These are phyloP conservation scores for Drosophila quasianomalipes DNA, from an alignment of 2,888 invertebrate genomes.

Conservation along the genomic window DNA sequence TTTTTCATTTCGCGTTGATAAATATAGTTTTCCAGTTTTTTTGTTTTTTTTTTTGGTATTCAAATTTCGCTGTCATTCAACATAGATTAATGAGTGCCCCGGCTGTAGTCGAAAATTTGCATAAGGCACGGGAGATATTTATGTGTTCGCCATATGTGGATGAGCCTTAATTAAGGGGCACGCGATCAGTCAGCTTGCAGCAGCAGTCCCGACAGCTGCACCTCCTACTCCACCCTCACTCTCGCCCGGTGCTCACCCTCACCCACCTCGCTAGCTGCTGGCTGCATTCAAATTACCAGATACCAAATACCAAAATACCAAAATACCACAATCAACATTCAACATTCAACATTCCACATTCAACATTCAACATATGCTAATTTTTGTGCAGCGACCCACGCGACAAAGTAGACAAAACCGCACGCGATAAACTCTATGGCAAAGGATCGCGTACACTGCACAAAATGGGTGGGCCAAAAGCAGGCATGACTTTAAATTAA, in stretches of 20 bases:
- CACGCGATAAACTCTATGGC: conserved; percentile 65
- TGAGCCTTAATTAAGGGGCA: conserved; percentile 66
- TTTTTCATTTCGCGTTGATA: conserved; percentile 72
- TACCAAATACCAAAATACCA: conserved; percentile 26
- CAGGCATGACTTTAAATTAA: rapidly evolving
- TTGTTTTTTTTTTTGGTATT: conserved; percentile 21
- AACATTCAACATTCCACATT: conserved; percentile 24
- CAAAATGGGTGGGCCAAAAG: background rate
- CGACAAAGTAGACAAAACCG: conserved; percentile 57
- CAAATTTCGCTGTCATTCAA: conserved; percentile 59
- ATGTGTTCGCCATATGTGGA: conserved; percentile 63
- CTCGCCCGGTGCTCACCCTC: background rate
- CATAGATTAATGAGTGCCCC: conserved; percentile 66
- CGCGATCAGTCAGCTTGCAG: conserved; percentile 44
- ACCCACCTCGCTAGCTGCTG: conserved; percentile 2
- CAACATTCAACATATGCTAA: conserved; percentile 62
- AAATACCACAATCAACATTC: conserved; percentile 9
- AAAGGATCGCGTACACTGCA: conserved; percentile 16
- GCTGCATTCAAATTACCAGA: conserved; percentile 22
- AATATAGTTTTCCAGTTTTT: conserved; percentile 43
- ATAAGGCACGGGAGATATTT: conserved; percentile 45
- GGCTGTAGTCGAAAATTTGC: conserved; percentile 46
- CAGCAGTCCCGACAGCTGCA: conserved; percentile 27
- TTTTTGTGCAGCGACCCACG: conserved; percentile 62
- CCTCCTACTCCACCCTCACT: background rate